Base-by-base conservation (phyloP, 2,888 invertebrate genomes). In the Amiota mariae region DNA sequence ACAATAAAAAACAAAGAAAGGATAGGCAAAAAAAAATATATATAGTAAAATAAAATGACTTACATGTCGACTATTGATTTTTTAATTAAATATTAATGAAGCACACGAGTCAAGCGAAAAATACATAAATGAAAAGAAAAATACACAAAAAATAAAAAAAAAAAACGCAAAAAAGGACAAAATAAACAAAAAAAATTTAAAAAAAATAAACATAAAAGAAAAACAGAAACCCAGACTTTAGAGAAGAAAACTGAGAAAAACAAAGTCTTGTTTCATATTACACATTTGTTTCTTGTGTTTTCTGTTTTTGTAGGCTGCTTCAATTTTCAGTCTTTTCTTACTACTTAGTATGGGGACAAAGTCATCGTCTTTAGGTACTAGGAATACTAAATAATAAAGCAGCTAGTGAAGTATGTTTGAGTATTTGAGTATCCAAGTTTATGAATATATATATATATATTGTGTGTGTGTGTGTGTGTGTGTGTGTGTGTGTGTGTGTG, bases 41-140 rank as follows among this genome's bases (percentile, higher is more conserved):
- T 72, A 72, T 76, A 76, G 71, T 75, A 81, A 77, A 75, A 77
- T 70, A 66, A 77, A 79, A 75, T 82, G 80, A 80, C 81, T 83
- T 81, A 81, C 80, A 84, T 83, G 84, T 84, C 84, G 86, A 83
- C 78, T 87, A 87, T 87, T 81, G 86, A 87, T 87, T 87, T 87
- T 87, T 85, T 81, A 86, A 88, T 86, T 86, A 84, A 85, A 86
- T 87, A 87, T 87, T 86, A 84, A 84, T 86, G 85, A 84, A 82
- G 83, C 83, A 85, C 83, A 77, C 80, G 74, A 80, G 66, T 48
- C 66, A 49, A 80, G 82, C 76, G 67, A 59, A 72, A 15, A 72
- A 67, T 72, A 68, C 75, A 71, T 24, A 70, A 48, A 57, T 59
- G 36, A 18, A 70, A 70, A 48, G 24, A 68, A 72, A 36, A 36